Conservation (phyloP, 2,888 invertebrate species). For the Euzetes globulus region DNA sequence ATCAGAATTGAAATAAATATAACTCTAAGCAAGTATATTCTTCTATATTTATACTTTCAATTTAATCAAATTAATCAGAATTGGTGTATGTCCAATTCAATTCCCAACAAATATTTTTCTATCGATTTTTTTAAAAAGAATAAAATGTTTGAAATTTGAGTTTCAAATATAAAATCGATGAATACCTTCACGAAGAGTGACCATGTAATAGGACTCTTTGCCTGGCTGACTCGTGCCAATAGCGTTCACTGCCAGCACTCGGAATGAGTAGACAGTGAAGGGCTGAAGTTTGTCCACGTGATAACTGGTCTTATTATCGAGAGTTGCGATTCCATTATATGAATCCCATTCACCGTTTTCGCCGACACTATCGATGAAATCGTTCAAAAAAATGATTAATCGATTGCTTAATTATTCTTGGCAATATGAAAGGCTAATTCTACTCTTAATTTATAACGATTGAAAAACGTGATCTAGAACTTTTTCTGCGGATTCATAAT, state of each 20-base stretch:
- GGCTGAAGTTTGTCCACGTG: conserved; percentile 61
- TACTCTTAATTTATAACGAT: too few relatives aligned
- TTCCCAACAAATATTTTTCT: too few relatives aligned
- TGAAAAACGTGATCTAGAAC: neutral
- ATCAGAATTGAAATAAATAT: too few relatives aligned
- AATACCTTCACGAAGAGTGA: conserved; percentile 64
- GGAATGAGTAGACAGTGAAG: conserved; percentile 67
- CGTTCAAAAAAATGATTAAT: neutral
- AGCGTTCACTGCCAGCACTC: conserved; percentile 62
- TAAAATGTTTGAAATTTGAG: neutral
- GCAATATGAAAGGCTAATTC: too few relatives aligned
- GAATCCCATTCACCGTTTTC: conserved; percentile 63
- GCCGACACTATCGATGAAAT: conserved; percentile 55
- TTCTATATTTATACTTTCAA: too few relatives aligned
- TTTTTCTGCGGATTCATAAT: too few relatives aligned
- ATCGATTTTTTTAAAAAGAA: neutral
- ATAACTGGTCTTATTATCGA: conserved; percentile 59
- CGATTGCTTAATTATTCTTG: neutral
- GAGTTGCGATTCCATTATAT: conserved; percentile 54
- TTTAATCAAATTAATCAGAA: too few relatives aligned
- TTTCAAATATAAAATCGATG: neutral
- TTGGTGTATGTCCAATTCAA: too few relatives aligned
- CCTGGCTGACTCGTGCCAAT: conserved; percentile 62
- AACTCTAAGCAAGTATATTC: too few relatives aligned
- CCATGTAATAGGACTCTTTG: conserved; percentile 63